Conservation (phyloP, 2,113 vertebrate genomes). For the Albula glossodonta region DNA sequence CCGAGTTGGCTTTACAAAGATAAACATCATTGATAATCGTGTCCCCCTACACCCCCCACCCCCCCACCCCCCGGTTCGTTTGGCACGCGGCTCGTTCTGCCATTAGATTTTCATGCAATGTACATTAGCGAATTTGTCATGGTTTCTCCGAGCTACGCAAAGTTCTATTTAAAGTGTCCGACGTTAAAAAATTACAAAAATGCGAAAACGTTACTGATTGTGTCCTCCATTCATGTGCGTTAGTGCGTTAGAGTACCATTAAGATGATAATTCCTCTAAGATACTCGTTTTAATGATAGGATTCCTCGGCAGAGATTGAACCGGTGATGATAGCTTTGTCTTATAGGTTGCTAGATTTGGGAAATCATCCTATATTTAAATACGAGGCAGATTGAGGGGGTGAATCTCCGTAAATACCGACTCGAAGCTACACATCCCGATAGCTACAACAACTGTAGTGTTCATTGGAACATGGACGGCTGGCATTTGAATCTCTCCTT, state of each 20-base stretch:
- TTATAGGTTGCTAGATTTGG: not conserved
- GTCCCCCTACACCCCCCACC: not conserved
- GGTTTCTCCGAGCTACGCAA: not conserved
- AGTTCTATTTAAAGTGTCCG: not conserved
- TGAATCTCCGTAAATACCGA: conserved; percentile 23
- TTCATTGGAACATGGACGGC: conserved; percentile 16
- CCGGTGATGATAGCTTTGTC: conserved; percentile 9
- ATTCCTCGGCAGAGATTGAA: not conserved
- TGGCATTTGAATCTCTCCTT: conserved; percentile 58
- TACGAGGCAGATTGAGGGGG: conserved; percentile 8
- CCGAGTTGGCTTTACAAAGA: conserved; percentile 23
- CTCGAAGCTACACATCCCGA: conserved; percentile 1
- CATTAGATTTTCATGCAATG: conserved; percentile 19
- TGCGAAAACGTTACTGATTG: not conserved
- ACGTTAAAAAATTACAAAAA: conserved; percentile 6
- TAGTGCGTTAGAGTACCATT: not conserved
- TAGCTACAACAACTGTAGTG: conserved; percentile 5
- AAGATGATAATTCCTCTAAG: conserved; percentile 5
- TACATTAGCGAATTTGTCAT: conserved; percentile 2
- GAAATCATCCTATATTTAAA: conserved; percentile 10
- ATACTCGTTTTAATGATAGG: not conserved
- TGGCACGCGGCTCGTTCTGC: not conserved
- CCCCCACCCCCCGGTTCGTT: not conserved
- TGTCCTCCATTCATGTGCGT: conserved; percentile 8
- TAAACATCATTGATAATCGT: conserved; percentile 26